Percentiles rank a stretch among this genome's conserved stretches.
Conservation (phyloP, 2,797 vertebrate genomes). For the Emydoidea blandingii region DNA sequence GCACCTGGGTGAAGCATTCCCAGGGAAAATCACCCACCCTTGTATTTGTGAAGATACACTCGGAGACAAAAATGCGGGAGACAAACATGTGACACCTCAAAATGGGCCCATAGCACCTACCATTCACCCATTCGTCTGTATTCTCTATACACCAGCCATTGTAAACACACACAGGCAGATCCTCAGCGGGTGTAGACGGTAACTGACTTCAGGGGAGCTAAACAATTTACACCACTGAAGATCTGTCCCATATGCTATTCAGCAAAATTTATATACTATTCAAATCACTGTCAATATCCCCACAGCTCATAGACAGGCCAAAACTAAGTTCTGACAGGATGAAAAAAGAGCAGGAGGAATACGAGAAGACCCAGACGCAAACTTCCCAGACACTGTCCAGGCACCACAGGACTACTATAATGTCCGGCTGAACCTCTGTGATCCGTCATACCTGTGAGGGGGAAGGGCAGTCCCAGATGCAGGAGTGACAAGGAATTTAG, state of each 20-base stretch:
- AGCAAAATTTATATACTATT: not conserved
- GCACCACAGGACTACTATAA: not conserved
- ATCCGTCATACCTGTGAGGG: not conserved
- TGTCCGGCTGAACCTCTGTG: not conserved
- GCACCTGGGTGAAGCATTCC: not conserved
- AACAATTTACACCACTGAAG: not conserved
- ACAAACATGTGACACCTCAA: not conserved
- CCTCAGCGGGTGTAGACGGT: no score
- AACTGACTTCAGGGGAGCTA: not conserved
- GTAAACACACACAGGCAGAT: not conserved
- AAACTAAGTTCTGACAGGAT: not conserved
- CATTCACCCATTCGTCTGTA: not conserved
- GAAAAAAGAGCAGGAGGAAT: not conserved
- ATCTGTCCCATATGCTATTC: not conserved
- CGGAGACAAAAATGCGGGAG: accelerated
- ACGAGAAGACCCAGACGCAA: not conserved
- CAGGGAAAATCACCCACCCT: not conserved
- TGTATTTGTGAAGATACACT: not conserved
- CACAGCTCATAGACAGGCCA: not conserved
- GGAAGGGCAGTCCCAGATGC: not conserved
- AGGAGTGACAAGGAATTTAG: not conserved
- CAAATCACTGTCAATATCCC: not conserved
- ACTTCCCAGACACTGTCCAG: not conserved
- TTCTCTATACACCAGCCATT: not conserved
- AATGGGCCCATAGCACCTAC: not conserved